These are phyloP conservation scores for Collichthys lucidus DNA, from an alignment of 2,113 vertebrate species.

Conservation along the genomic window DNA sequence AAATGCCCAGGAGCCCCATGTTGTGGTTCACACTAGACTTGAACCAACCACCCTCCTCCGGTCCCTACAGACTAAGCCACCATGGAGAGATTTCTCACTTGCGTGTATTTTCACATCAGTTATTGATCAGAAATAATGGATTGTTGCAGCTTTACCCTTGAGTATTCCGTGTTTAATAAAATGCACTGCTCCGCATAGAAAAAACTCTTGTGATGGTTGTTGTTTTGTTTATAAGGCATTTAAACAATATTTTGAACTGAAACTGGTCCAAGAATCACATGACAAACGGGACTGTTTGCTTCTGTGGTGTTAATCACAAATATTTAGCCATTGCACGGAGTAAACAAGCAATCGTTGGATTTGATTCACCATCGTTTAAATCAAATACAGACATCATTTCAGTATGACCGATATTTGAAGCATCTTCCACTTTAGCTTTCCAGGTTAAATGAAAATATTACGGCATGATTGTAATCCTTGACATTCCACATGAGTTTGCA, in stretches of 20 bases:
- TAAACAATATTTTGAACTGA: neutral
- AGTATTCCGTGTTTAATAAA: neutral
- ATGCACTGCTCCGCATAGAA: neutral
- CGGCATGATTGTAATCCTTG: neutral
- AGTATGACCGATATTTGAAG: neutral
- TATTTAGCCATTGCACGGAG: neutral
- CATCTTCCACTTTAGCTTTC: neutral
- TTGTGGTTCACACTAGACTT: too few species aligned
- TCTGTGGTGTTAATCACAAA: neutral
- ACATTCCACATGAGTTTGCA: neutral
- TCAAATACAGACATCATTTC: neutral
- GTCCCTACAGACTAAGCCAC: too few species aligned
- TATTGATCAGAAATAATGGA: neutral
- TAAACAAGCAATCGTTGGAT: neutral
- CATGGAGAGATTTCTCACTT: too few species aligned
- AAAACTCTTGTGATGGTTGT: neutral
- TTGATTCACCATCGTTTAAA: neutral
- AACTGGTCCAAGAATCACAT: neutral
- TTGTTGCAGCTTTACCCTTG: neutral
- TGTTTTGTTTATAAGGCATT: neutral
- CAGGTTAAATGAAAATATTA: neutral
- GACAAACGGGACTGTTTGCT: neutral
- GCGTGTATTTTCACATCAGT: neutral
- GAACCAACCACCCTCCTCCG: too few species aligned
- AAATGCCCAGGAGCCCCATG: too few species aligned